Conservation (phyloP, 2,797 vertebrate species). For the Sebastiscus albofasciatus region DNA sequence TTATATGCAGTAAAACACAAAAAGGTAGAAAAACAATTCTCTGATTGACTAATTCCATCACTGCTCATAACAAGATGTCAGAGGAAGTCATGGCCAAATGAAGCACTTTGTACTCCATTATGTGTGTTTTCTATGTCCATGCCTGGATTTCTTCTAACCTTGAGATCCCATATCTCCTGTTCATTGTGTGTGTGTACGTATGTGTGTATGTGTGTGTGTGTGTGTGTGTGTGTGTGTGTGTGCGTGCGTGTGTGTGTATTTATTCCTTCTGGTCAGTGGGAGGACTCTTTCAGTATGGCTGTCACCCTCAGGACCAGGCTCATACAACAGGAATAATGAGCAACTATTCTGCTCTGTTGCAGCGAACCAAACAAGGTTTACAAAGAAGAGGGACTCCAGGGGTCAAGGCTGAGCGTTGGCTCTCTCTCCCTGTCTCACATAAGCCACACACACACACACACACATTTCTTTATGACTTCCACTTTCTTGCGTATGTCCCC, state of each 20-base stretch:
- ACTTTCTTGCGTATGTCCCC: constrained; percentile 56
- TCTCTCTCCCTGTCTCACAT: constrained; percentile 35
- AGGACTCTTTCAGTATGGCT: constrained; percentile 50
- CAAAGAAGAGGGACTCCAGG: constrained; percentile 56
- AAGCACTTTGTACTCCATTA: constrained; percentile 15
- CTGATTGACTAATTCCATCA: constrained; percentile 5
- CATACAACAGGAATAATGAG: constrained; percentile 68
- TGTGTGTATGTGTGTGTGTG: constrained; percentile 9
- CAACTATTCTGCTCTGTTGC: constrained; percentile 53
- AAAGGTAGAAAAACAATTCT: background rate
- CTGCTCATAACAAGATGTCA: constrained; percentile 25
- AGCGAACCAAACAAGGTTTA: constrained; percentile 58
- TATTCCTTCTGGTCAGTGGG: constrained; percentile 33
- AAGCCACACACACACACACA: constrained; percentile 10
- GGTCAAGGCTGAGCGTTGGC: constrained; percentile 61
- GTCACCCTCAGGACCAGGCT: constrained; percentile 59
- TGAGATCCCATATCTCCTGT: constrained; percentile 27
- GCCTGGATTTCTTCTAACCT: constrained; percentile 43
- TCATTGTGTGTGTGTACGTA: constrained; percentile 8
- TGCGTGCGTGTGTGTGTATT: constrained; percentile 5
- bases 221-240: constrained; percentile 6
- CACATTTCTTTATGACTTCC: constrained; percentile 53
- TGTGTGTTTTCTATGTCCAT: constrained; percentile 3
- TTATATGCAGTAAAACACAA: background rate
- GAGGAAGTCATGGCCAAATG: constrained; percentile 22